phyloP scores from a whole-genome alignment of 1,140 invertebrate species.

The Drosophila littoralis region DNA sequence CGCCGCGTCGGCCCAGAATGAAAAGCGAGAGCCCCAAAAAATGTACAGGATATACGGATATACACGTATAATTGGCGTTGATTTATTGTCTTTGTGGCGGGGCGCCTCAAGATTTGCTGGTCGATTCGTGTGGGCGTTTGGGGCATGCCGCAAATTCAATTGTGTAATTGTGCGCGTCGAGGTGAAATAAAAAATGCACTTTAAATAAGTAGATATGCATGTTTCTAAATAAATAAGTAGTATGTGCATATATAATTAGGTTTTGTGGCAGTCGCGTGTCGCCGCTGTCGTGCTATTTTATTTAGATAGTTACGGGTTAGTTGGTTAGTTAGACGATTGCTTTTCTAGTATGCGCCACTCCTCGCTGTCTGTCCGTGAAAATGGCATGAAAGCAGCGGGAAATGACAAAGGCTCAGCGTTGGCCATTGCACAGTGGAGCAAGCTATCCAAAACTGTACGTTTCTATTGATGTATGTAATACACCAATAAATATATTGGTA shows the following conservation, averaged over 20 bases:
- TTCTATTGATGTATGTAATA: no score
- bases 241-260: slow-evolving; percentile 18
- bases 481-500: no score
- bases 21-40: background rate
- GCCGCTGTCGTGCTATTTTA: slow-evolving; percentile 38
- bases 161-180: slow-evolving; percentile 47
- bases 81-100: slow-evolving; percentile 75
- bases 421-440: slow-evolving; percentile 40
- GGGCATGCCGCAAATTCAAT: slow-evolving; percentile 66
- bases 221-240: background rate
- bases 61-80: slow-evolving; percentile 73
- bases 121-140: slow-evolving; percentile 32
- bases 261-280: slow-evolving; percentile 47
- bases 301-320: slow-evolving; percentile 49
- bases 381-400: slow-evolving; percentile 64
- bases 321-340: slow-evolving; percentile 41
- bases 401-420: slow-evolving; percentile 54
- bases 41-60: slow-evolving; percentile 17
- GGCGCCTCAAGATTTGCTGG: slow-evolving; percentile 51
- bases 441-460: no score
- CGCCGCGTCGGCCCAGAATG: slow-evolving; percentile 38
- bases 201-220: slow-evolving; percentile 10
- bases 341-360: slow-evolving; percentile 57
- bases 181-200: slow-evolving; percentile 20
- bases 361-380: slow-evolving; percentile 60